These are phyloP conservation scores for Lordiphosa stackelbergi DNA, from an alignment of 1,140 invertebrate genomes.

Conservation along the genomic window DNA sequence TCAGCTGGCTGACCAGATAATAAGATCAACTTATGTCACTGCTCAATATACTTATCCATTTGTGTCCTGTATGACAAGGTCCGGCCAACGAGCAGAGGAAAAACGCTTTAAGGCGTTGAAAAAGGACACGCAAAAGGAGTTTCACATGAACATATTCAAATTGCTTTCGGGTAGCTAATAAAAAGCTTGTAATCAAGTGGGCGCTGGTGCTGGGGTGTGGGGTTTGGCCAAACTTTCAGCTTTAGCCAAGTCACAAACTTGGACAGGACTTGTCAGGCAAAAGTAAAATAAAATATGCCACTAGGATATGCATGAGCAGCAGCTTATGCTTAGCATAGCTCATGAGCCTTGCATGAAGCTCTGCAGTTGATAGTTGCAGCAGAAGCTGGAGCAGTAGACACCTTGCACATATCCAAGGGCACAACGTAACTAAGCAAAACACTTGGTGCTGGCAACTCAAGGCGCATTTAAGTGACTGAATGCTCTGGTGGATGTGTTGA, in stretches of 20 bases:
- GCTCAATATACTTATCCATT: constrained; percentile 20
- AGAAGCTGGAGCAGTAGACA: constrained; percentile 16
- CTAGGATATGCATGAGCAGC: constrained; percentile 65
- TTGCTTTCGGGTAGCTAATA: constrained; percentile 70
- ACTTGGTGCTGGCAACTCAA: constrained; percentile 66
- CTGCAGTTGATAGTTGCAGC: constrained; percentile 45
- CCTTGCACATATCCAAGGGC: constrained; percentile 54
- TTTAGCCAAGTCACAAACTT: constrained; percentile 64
- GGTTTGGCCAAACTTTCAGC: constrained; percentile 21
- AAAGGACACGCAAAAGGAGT: constrained; percentile 34
- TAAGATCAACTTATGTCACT: constrained; percentile 50
- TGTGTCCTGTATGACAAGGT: constrained; percentile 1
- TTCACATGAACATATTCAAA: constrained; percentile 64
- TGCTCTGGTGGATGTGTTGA: constrained; percentile 20
- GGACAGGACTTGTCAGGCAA: constrained; percentile 53
- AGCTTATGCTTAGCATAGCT: constrained; percentile 39
- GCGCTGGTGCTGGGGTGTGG: constrained; percentile 9
- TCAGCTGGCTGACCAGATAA: constrained; percentile 18
- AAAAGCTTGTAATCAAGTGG: constrained; percentile 70
- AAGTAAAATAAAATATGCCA: constrained; percentile 39
- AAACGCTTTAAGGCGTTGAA: constrained; percentile 40
- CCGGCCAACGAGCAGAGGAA: neutral
- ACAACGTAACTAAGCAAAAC: constrained; percentile 70
- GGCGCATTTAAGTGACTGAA: constrained; percentile 67
- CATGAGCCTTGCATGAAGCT: constrained; percentile 43